These are phyloP conservation scores for Drosophila tanythrix DNA, from an alignment of 2,888 invertebrate genomes.

Conservation along the genomic window DNA sequence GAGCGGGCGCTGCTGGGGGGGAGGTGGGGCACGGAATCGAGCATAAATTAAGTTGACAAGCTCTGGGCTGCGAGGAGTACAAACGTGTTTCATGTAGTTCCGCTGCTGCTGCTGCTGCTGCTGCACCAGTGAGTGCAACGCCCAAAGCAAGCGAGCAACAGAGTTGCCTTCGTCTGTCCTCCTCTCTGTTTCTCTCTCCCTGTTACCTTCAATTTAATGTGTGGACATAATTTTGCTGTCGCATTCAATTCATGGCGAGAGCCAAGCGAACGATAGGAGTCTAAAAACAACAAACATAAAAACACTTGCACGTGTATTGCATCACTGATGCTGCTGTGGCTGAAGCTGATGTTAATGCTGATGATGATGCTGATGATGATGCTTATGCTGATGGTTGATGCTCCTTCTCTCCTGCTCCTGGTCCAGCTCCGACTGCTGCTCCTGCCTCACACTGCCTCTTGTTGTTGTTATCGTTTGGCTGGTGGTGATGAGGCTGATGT, in stretches of 20 bases:
- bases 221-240: constrained; percentile 81
- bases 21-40: constrained; percentile 52
- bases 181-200: constrained; percentile 5
- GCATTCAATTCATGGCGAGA: constrained; percentile 70
- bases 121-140: constrained; percentile 16
- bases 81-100: constrained; percentile 54
- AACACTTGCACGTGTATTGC: constrained; percentile 77
- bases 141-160: constrained; percentile 29
- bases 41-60: constrained; percentile 82
- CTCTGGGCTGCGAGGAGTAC: constrained; percentile 38
- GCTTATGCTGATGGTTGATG: constrained; percentile 38
- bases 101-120: constrained; percentile 27
- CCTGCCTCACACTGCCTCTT: constrained; percentile 3
- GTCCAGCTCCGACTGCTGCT: not conserved
- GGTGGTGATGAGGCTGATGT: constrained; percentile 60
- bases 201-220: constrained; percentile 74
- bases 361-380: constrained; percentile 20
- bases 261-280: constrained; percentile 24
- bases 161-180: constrained; percentile 1
- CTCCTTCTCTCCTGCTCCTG: constrained; percentile 22
- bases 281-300: constrained; percentile 63
- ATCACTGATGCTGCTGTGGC: constrained; percentile 61
- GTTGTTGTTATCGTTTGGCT: constrained; percentile 35
- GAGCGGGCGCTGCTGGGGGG: not conserved
- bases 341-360: constrained; percentile 18